Conservation (phyloP, 2,113 vertebrate genomes). For the Perccottus glenii region DNA sequence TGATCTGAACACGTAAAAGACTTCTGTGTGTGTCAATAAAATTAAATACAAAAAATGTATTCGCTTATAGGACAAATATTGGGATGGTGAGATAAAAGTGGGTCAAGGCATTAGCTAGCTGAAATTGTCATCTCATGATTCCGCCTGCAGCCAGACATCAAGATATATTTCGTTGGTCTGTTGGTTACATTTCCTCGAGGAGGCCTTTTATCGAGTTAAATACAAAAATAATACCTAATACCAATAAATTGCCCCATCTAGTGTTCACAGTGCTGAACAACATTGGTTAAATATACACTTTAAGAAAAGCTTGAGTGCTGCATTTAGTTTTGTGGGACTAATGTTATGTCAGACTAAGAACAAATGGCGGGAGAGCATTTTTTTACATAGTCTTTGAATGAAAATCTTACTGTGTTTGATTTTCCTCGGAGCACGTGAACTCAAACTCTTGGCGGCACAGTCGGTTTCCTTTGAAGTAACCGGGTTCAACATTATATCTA, state of each 20-base stretch:
- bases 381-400: background rate
- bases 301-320: background rate
- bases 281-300: background rate
- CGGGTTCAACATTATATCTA: background rate
- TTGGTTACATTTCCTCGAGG: no score
- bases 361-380: no score
- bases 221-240: no score
- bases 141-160: background rate
- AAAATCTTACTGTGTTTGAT: background rate
- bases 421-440: conserved; percentile 16
- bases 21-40: background rate
- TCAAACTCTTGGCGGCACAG: background rate
- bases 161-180: background rate
- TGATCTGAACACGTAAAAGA: background rate
- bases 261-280: conserved; percentile 1
- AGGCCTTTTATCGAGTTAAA: no score
- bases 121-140: background rate
- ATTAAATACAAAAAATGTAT: background rate
- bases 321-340: background rate
- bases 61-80: conserved; percentile 4
- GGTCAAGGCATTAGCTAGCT: conserved; percentile 2
- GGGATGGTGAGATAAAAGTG: conserved; percentile 11
- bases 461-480: conserved; percentile 41
- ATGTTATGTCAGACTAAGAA: no score
- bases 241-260: conserved; percentile 16